Conservation (phyloP, 2,113 vertebrate genomes). For the Syngnathus floridae region DNA sequence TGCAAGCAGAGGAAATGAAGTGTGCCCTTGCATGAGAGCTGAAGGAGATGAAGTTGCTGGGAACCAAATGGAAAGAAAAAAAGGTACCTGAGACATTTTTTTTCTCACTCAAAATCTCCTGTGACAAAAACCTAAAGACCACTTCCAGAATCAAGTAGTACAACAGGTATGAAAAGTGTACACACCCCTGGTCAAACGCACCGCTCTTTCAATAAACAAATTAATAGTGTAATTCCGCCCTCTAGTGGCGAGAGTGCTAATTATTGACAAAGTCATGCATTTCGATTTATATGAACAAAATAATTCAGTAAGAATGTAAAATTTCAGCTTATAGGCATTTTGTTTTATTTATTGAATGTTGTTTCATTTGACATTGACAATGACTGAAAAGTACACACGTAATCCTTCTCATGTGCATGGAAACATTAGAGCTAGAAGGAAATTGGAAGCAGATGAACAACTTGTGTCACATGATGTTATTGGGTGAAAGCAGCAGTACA, state of each 20-base stretch:
- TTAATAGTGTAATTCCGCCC: neutral
- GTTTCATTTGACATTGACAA: neutral
- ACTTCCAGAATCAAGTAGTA: neutral
- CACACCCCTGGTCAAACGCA: neutral
- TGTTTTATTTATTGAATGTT: neutral
- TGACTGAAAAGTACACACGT: neutral
- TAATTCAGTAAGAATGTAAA: too few species aligned
- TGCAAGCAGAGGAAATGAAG: constrained; percentile 2
- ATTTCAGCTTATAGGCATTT: too few species aligned
- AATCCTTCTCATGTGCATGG: neutral
- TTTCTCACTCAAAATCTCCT: constrained; percentile 3
- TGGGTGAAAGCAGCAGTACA: constrained; percentile 13
- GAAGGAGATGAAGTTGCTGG: neutral
- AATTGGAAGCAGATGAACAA: neutral
- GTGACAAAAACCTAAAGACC: neutral
- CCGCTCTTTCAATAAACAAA: neutral
- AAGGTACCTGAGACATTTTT: neutral
- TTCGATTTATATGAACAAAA: neutral
- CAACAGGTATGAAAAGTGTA: neutral
- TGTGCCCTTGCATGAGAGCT: constrained; percentile 15
- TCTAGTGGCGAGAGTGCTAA: neutral
- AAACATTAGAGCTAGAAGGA: neutral
- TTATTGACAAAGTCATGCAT: neutral
- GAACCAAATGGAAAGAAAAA: constrained; percentile 22
- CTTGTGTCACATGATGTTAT: constrained; percentile 15